A percentile compares a stretch with the other conserved stretches of the same genome.
phyloP scores from a whole-genome alignment of 1,140 invertebrate species.

The Diploscapter pachys region DNA sequence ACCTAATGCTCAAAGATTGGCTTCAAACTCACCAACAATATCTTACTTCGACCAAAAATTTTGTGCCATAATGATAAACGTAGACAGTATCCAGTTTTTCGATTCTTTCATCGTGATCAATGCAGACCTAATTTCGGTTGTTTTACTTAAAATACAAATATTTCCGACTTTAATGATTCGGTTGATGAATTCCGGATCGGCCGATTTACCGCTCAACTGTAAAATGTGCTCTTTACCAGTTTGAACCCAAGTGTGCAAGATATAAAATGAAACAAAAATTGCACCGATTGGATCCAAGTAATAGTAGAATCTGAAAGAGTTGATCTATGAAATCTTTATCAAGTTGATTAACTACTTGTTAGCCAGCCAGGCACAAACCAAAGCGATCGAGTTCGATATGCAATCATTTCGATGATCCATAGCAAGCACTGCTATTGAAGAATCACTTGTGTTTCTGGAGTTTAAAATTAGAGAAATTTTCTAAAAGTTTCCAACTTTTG shows the following conservation, averaged over 20 bases:
- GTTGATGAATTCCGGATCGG: conserved; percentile 42
- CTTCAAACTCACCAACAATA: too few species aligned
- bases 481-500: conserved; percentile 34
- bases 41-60: too few species aligned
- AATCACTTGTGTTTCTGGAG: conserved; percentile 44
- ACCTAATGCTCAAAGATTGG: too few species aligned
- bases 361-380: conserved; percentile 50
- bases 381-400: conserved; percentile 61
- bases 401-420: conserved; percentile 63
- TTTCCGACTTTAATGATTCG: conserved; percentile 32
- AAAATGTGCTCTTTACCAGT: conserved; percentile 52
- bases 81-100: conserved; percentile 33
- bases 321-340: too few species aligned
- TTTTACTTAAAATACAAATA: too few species aligned
- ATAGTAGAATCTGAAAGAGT: conserved; percentile 35
- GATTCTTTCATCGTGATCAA: conserved; percentile 35
- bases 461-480: background rate
- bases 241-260: conserved; percentile 50
- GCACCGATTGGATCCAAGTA: conserved; percentile 64
- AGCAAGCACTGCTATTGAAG: conserved; percentile 59
- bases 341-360: conserved; percentile 13
- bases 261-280: conserved; percentile 61
- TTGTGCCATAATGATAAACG: too few species aligned
- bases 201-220: conserved; percentile 46
- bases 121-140: background rate